Evolutionary conservation across 2,797 vertebrate genomes (phyloP), one percentile per base, ranked within the genome.

Genomic region (Xenentodon cancila): DNA sequence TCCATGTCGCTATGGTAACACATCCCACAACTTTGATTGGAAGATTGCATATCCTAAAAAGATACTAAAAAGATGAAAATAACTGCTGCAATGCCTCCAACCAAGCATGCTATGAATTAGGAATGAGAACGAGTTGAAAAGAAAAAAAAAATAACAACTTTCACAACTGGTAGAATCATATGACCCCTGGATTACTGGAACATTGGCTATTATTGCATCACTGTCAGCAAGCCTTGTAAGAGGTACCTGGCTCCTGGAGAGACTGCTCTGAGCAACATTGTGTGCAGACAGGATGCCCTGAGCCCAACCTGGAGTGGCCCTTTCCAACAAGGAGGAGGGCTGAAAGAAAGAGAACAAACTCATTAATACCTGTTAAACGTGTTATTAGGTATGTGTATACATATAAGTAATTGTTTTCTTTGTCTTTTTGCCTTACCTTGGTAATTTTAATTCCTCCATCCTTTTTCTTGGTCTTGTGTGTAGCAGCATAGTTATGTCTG

Each of bases 261-360:
- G 95, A 92, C 96, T 99, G 94, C 95, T 98, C 94, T 99, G 98
- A 70, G 97, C 98, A 85, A 99, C 94, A 71, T 97, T 97, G 87
- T 99, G 97, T 86, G 98, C 98, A 75, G 97, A 97, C 84, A 99
- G 94, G 92, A 98, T 98, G 75, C 98, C 98, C 94, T 99, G 98
- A 88, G 97, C 98, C 98, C 98, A 99, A 74, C 96, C 96, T 71
- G 98, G 98, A 50, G 97, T 96, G 17, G 98, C 98, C 85, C 98
- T 96, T 93, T 99, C 97, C 92, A 99, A 89, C 93, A 99, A 93
- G 59, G 97, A 96, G 63, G 97, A 95, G 63, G 97, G 97, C 97
- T 99, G 65, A 2, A 52, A 27, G 62, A 82, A 47, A 75, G 50
- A 68, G 7, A 18, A 37, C 5, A 46, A n/a, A 43, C 27, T 49